Evolutionary conservation across 2,888 invertebrate species (phyloP).

Genomic region (Serripes groenlandicus): DNA sequence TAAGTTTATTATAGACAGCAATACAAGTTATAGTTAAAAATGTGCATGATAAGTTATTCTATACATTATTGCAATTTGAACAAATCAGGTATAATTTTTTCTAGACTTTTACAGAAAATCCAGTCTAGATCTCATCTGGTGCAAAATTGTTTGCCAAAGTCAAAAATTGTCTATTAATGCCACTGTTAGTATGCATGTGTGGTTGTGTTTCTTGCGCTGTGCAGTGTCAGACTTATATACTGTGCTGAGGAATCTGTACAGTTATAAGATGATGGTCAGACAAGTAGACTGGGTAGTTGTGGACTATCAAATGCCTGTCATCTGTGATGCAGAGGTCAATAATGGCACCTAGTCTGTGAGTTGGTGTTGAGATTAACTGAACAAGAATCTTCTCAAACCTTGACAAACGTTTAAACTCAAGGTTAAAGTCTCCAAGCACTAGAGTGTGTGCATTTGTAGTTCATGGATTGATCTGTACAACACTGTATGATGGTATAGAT

Average conservation of each 20-base stretch:
- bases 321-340: neutral
- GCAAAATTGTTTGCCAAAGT: no score
- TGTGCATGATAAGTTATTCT: no score
- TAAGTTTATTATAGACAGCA: no score
- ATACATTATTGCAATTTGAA: no score
- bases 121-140: no score
- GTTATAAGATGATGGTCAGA: slow-evolving; percentile 12
- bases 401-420: slow-evolving; percentile 3
- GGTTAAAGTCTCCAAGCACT: slow-evolving; percentile 6
- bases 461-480: neutral
- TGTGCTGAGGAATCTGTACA: neutral
- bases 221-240: neutral
- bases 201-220: no score
- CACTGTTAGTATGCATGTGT: no score
- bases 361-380: slow-evolving; percentile 3
- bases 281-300: slow-evolving; percentile 15
- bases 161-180: no score
- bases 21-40: no score
- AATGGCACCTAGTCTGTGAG: slow-evolving; percentile 3
- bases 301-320: neutral
- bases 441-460: slow-evolving; percentile 15
- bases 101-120: no score
- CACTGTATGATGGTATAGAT: neutral
- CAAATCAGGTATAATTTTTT: no score
- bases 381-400: slow-evolving; percentile 13